Base-by-base conservation (phyloP, 2,113 vertebrate species). In the Rhynchomys soricoides region DNA sequence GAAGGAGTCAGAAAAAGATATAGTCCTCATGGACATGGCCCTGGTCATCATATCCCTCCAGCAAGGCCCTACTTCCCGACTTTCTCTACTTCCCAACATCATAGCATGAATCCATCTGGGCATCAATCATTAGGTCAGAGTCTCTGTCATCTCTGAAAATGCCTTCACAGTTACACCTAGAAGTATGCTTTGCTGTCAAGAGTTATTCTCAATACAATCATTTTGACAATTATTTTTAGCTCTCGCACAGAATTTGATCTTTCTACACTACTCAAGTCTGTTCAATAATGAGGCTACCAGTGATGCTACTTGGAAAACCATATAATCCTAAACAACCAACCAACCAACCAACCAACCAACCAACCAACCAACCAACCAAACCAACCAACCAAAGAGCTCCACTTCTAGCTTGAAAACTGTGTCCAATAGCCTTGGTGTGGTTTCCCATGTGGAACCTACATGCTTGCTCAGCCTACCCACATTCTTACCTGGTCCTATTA, bases 321-420 rank as follows among this genome's bases (percentile, higher is more conserved):
- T 19, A 15, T 55, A 24, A 37, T 37, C 24, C 68, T 94, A 16
- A 90, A 64, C 40, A 73, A 40, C 24, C 48, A 45, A n/a, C 59
- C 26, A 68, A 66, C 8, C 24, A 64, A n/a, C n/a, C n/a, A 19
- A 13, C 50, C 31, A n/a, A 37, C 55, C 37, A 45, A 81, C 45
- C 7, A 89, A 73, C n/a, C 40, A 73, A 40, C 24, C 48, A 45
- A n/a, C 59, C 26, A 68, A 66, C 8, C 24, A 64, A 19, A 13
- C 50, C 31, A n/a, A 37, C 55, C 37, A 45, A 81, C 45, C 7
- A 89, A 73, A 64, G 3, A 11, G 31, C 48, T 70, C 71, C 22
- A 15, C n/a, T 50, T 70, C 87, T 86, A 70, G 83, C 48, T 91
- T 89, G 40, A 78, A 45, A 96, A 57, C 12, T 45, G 55, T 64